phyloP scores from a whole-genome alignment of 2,797 vertebrate genomes.

The Anguilla pacifica region DNA sequence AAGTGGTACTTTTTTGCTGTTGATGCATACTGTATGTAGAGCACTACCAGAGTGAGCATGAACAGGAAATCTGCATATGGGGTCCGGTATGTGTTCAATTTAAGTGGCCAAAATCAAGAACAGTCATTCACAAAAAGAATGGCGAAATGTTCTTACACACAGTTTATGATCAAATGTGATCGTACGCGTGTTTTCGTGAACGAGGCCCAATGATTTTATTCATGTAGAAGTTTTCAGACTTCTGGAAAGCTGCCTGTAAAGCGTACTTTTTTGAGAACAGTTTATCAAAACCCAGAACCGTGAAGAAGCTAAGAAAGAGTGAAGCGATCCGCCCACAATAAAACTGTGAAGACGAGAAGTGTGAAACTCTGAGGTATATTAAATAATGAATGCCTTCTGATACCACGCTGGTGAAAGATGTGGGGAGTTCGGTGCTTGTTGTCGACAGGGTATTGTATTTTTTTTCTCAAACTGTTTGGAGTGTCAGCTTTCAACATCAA shows the following conservation, averaged over 20 bases:
- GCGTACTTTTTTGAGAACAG: neutral
- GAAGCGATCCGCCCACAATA: neutral
- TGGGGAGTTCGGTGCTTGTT: neutral
- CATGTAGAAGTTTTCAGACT: neutral
- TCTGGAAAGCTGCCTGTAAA: neutral
- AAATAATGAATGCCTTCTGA: neutral
- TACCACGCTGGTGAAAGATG: neutral
- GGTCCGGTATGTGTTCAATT: neutral
- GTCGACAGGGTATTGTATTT: neutral
- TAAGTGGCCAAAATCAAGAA: neutral
- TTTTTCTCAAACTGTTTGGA: neutral
- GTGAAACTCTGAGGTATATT: neutral
- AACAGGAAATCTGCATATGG: neutral
- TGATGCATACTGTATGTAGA: neutral
- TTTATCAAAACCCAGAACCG: neutral
- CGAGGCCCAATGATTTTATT: neutral
- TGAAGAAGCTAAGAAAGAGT: neutral
- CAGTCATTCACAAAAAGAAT: neutral
- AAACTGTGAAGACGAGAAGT: neutral
- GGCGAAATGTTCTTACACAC: no score
- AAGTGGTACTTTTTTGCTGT: neutral
- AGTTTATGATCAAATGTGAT: no score
- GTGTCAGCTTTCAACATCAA: neutral
- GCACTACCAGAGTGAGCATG: neutral
- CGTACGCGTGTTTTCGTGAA: no score